Percentiles rank a stretch among this genome's conserved stretches.
These are phyloP conservation scores for Pseudomyrmex gracilis DNA, from an alignment of 1,140 invertebrate species.

Conservation along the genomic window DNA sequence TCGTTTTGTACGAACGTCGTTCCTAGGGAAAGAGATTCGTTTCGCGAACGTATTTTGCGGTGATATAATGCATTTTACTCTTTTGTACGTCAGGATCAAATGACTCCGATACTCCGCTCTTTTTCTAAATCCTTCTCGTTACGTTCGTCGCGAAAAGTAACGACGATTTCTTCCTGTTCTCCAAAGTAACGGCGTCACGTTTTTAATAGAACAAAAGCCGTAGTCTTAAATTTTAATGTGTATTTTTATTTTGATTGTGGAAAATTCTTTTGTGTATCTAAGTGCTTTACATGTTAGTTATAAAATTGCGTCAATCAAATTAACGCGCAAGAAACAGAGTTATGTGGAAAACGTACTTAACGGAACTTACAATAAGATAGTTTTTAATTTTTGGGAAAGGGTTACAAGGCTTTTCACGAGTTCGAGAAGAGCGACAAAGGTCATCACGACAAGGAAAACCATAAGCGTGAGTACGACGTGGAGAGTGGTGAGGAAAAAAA, in stretches of 20 bases:
- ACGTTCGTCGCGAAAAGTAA: neutral
- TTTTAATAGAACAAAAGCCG: neutral
- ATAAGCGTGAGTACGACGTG: slow-evolving; percentile 80
- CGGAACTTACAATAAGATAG: neutral
- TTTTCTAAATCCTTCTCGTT: neutral
- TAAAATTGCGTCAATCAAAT: no score
- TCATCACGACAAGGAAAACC: slow-evolving; percentile 79
- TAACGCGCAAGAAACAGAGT: neutral
- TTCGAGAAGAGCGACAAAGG: slow-evolving; percentile 80
- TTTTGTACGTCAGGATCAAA: slow-evolving; percentile 8
- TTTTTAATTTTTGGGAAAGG: slow-evolving; percentile 64
- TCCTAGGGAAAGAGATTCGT: slow-evolving; percentile 23
- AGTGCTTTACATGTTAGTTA: no score
- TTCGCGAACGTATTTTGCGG: neutral
- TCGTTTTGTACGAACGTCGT: slow-evolving; percentile 55
- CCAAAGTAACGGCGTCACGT: neutral
- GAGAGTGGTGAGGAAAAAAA: slow-evolving; percentile 78
- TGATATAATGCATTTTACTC: slow-evolving; percentile 2
- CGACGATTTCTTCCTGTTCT: neutral
- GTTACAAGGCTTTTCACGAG: slow-evolving; percentile 81
- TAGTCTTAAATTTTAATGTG: neutral
- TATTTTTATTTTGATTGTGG: no score
- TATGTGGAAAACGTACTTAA: neutral
- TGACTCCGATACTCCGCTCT: neutral
- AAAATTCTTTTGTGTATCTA: no score